Base-by-base conservation (phyloP, 2,113 vertebrate genomes). In the Syngnathoides biaculeatus region DNA sequence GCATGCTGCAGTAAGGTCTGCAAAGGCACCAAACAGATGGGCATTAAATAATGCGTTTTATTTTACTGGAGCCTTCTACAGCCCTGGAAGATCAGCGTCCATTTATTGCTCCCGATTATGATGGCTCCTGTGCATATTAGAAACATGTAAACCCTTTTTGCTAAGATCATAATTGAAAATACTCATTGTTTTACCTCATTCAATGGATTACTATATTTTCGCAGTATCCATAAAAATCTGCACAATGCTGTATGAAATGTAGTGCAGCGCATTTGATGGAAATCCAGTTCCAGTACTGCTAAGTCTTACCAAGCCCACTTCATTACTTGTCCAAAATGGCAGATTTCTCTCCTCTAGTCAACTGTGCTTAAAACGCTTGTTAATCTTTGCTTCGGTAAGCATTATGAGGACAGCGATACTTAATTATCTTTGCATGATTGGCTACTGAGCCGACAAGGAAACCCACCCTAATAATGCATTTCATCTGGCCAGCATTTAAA, bases 11-110 rank as follows among this genome's bases (percentile, higher is more conserved):
- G 68, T 75, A 39, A 81, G 85, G 86, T 84, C 83, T 74, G 82
- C 83, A 65, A 71, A 76, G 43, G 85, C 84, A 81, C 80, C 84
- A 79, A 84, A 79, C 89, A 92, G 90, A 91, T 91, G 90, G 89
- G 80, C 81, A 88, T 90, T 91, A 92, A 91, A 91, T 90, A 84
- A 72, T 68, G 84, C 81, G 39, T 90, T 90, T 88, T 86, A 90
- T 91, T 88, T 91, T 91, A 89, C 84, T 86, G 83, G 65, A 71
- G 81, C 62, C 77, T 86, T 85, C 88, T 83, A 89, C 65, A 80
- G 79, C 81, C 78, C 83, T 82, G 82, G 72, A 86, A 90, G 87
- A 88, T 88, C 87, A 81, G 82, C 64, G 70, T 61, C 59, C 66
- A 84, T 92, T 92, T 90, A 92, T 88, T 89, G 78, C 80, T 72